These are phyloP conservation scores for Drosophila koepferae DNA, from an alignment of 2,888 invertebrate genomes.

Conservation along the genomic window DNA sequence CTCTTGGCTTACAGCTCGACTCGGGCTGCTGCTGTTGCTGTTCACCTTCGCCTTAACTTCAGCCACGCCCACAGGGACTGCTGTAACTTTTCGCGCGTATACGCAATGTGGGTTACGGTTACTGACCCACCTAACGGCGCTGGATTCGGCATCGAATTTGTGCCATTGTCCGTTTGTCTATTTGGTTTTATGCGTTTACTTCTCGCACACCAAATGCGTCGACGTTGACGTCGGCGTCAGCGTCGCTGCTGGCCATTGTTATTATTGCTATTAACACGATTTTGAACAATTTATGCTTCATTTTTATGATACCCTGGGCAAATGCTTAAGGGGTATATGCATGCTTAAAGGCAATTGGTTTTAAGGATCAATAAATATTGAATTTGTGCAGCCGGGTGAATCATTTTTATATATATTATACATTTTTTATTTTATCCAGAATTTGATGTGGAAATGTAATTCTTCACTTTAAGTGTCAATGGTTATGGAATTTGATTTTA, in stretches of 20 bases:
- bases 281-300: conserved; percentile 62
- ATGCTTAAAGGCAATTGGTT: neutral
- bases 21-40: conserved; percentile 1
- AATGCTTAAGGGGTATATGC: neutral
- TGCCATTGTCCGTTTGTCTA: conserved; percentile 49
- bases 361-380: neutral
- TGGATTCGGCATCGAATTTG: conserved; percentile 37
- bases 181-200: conserved; percentile 41
- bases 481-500: too few species aligned
- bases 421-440: too few species aligned
- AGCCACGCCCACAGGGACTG: conserved; percentile 11
- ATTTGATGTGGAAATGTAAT: too few species aligned
- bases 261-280: conserved; percentile 74
- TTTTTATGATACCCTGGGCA: conserved; percentile 23
- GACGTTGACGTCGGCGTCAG: conserved; percentile 7
- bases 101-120: conserved; percentile 60
- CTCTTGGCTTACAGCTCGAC: conserved; percentile 18
- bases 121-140: conserved; percentile 59
- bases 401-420: too few species aligned
- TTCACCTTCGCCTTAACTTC: conserved; percentile 63
- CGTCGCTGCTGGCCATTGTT: conserved; percentile 46
- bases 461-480: too few species aligned
- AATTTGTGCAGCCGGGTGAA: too few species aligned
- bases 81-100: conserved; percentile 23
- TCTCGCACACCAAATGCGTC: conserved; percentile 58